These are phyloP conservation scores for Antheraea yamamai DNA, from an alignment of 2,888 invertebrate genomes.

Conservation along the genomic window DNA sequence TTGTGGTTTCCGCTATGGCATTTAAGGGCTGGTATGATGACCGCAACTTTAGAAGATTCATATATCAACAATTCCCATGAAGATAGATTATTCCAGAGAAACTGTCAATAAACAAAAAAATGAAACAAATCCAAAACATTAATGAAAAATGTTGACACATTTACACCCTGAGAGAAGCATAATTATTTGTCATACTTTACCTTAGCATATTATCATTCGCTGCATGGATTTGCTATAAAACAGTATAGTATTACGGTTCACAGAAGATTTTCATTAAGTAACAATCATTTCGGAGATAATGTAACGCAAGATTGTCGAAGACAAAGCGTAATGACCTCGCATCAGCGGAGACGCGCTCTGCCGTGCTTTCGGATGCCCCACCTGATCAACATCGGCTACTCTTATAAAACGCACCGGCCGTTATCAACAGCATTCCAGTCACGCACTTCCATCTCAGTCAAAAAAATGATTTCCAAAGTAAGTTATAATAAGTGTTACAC, in stretches of 20 bases:
- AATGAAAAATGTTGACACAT: background rate
- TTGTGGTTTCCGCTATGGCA: background rate
- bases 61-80: background rate
- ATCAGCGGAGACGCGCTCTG: constrained; percentile 54
- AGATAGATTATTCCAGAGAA: background rate
- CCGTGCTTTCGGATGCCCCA: constrained; percentile 65
- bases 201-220: constrained; percentile 37
- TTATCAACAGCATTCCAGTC: constrained; percentile 74
- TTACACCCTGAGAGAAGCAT: background rate
- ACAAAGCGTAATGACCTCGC: constrained; percentile 74
- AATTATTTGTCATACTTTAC: background rate
- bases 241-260: constrained; percentile 60
- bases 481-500: constrained; percentile 40
- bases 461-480: constrained; percentile 77
- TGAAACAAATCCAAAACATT: background rate
- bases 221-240: constrained; percentile 61
- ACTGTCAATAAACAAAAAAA: background rate
- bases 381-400: constrained; percentile 61
- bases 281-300: constrained; percentile 65
- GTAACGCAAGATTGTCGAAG: constrained; percentile 69
- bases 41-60: background rate
- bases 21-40: background rate
- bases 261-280: constrained; percentile 69
- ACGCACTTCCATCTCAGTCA: constrained; percentile 64
- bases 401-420: constrained; percentile 76